Conservation (phyloP, 30 jellyfish, hydroid and myxozoan genomes). For the Pelagia noctiluca region DNA sequence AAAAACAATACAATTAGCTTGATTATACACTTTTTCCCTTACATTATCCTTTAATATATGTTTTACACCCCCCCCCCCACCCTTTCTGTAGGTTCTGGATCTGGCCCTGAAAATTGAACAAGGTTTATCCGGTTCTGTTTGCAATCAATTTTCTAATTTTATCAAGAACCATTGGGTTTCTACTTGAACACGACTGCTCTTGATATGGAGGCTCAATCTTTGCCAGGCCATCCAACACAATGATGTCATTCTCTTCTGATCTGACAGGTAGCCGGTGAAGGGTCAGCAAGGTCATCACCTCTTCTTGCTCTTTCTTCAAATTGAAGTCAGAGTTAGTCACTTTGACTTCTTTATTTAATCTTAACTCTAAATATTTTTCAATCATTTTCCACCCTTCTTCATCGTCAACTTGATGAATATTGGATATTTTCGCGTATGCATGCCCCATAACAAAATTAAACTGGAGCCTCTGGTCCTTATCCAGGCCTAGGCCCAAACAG, state of each 20-base stretch:
- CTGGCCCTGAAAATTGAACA: not conserved
- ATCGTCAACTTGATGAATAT: constrained; percentile 28
- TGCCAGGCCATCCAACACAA: constrained; percentile 51
- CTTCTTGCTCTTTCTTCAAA: not conserved
- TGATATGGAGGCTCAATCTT: constrained; percentile 59
- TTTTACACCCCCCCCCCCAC: not conserved
- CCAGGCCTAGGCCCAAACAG: not conserved
- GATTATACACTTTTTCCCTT: not conserved
- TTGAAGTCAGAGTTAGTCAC: not conserved
- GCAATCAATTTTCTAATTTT: constrained; percentile 37
- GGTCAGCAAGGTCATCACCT: not conserved
- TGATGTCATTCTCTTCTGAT: constrained; percentile 1
- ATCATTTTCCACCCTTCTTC: constrained; percentile 3
- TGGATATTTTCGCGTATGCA: constrained; percentile 22
- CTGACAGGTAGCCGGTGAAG: constrained; percentile 25
- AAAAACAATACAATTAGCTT: not conserved
- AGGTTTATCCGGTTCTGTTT: not conserved
- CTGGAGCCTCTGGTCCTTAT: not conserved
- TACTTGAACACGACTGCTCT: constrained; percentile 17
- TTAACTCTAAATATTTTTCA: not conserved
- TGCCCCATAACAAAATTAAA: constrained; percentile 54
- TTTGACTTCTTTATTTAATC: not conserved
- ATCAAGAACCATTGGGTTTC: constrained; percentile 56
- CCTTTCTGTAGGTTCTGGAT: not conserved
- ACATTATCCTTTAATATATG: not conserved